Evolutionary conservation across 2,888 invertebrate genomes (phyloP), one percentile per base, ranked within the genome.

Genomic region (Amiota mariae): DNA sequence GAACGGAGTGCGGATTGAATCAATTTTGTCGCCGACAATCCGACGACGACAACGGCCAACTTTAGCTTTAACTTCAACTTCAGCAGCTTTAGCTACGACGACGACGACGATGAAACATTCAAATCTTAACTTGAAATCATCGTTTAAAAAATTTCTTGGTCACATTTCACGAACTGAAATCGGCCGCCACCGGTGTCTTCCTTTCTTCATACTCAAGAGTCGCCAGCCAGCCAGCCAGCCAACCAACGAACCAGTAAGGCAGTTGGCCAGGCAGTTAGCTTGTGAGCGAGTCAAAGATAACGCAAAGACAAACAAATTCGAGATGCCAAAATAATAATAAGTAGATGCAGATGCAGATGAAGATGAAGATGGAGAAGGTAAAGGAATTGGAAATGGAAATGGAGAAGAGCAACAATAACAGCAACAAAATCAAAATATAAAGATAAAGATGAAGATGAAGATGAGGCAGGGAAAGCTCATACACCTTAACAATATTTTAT

Each of bases 71-170:
- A 49, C 48, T 10, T n/a, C 47, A 47, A 20, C n/a, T 15, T 46
- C 18, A 64, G 64, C 64, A 64, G 64, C 64, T 47, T 64, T 15
- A 49, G n/a, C 48, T 66, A 49, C 47, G 15, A 18, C 24, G 68
- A 81, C 73, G 63, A 49, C 47, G 15, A 18, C 24, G 68, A 81
- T 73, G 63, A 77, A 82, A 83, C 88, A 88, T 88, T 87, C 88
- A 87, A 87, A 87, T 87, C 87, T 88, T 87, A 87, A 87, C 88
- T 86, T 78, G 88, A 88, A 87, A 87, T 87, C 87, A 77, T 78
- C 78, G 78, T 78, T 75, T 66, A 86, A 83, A 24, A 61, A 56
- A 61, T 36, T 36, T 36, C 13, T 77, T 78, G 77, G 75, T 78
- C 77, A 78, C 78, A 78, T 78, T 78, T 77, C 77, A 77, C 75